Evolutionary conservation across 2,797 vertebrate species (phyloP).

Genomic region (Poliocrania exsul): DNA sequence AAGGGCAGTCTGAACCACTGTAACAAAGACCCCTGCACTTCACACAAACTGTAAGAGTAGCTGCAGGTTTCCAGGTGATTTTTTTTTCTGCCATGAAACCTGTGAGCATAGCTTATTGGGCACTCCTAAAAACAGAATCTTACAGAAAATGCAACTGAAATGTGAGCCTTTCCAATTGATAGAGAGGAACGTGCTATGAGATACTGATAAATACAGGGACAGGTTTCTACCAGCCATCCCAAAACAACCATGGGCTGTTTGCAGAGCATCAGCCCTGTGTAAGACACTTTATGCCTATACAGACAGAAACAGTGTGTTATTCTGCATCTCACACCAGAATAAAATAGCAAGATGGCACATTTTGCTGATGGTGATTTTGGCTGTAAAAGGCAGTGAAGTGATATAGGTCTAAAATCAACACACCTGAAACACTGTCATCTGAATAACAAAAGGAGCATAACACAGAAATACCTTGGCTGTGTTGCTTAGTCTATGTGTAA

Average conservation of each 20-base stretch:
- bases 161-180: neutral
- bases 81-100: neutral
- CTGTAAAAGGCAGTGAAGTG: neutral
- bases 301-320: neutral
- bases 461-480: neutral
- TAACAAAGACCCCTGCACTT: neutral
- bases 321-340: neutral
- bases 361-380: neutral
- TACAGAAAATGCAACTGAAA: neutral
- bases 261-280: neutral
- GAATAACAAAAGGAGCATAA: neutral
- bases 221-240: neutral
- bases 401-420: neutral
- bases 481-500: rapidly evolving
- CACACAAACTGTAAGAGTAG: neutral
- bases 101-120: neutral
- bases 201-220: rapidly evolving
- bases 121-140: neutral
- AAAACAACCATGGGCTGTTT: neutral
- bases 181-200: neutral
- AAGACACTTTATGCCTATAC: neutral
- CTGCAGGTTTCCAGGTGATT: neutral
- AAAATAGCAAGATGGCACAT: neutral
- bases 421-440: neutral
- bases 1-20: neutral